phyloP scores from a whole-genome alignment of 2,797 vertebrate species.

The Clarias fuscus region DNA sequence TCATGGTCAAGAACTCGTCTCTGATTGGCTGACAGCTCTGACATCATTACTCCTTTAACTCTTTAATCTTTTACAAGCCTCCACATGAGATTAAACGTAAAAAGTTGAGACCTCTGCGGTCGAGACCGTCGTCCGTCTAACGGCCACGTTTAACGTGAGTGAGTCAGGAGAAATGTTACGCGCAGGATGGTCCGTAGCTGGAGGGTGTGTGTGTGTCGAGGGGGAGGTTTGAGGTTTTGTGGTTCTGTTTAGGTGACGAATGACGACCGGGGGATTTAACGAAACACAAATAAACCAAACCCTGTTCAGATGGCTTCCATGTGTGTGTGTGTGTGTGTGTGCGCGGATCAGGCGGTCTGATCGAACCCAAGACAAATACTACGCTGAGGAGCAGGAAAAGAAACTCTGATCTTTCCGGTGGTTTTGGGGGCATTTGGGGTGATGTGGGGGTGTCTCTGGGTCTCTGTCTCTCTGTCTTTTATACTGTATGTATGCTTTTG shows the following conservation, averaged over 20 bases:
- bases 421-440: neutral
- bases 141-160: neutral
- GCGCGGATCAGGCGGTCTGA: constrained; percentile 64
- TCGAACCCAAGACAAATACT: constrained; percentile 69
- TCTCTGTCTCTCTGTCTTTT: neutral
- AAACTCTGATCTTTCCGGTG: constrained; percentile 61
- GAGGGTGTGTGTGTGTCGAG: neutral
- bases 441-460: neutral
- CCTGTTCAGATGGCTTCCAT: constrained; percentile 24
- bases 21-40: neutral
- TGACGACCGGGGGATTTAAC: constrained; percentile 34
- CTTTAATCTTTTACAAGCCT: neutral
- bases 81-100: neutral
- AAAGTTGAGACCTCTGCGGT: neutral
- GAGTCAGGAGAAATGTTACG: neutral
- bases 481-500: too few species aligned
- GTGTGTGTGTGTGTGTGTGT: constrained; percentile 25
- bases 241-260: constrained; percentile 36
- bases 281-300: constrained; percentile 40
- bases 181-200: neutral
- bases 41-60: neutral
- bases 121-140: neutral
- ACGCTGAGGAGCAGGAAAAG: constrained; percentile 61
- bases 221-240: constrained; percentile 26
- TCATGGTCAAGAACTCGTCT: neutral